A percentile compares a stretch with the other conserved stretches of the same genome.
Evolutionary conservation across 2,113 vertebrate genomes (phyloP).

Genomic region (Lipophrys pholis): DNA sequence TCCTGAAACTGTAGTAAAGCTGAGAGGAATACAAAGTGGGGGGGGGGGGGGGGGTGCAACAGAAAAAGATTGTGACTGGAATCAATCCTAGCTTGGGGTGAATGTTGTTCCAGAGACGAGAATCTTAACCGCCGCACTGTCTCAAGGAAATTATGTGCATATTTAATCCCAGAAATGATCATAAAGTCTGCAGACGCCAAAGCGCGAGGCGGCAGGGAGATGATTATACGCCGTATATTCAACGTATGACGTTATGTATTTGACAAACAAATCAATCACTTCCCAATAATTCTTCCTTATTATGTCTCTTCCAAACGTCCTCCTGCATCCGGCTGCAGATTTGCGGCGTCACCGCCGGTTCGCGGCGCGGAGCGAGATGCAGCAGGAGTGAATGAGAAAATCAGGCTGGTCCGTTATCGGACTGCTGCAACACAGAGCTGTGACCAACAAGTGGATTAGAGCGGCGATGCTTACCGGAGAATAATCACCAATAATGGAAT

Average conservation of each 20-base stretch:
- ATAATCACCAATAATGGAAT: constrained; percentile 75
- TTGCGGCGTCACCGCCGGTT: constrained; percentile 20
- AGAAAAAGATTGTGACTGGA: constrained; percentile 62
- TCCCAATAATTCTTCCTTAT: constrained; percentile 17
- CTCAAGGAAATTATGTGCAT: constrained; percentile 66
- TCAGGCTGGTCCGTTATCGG: constrained; percentile 58
- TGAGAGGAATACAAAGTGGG: constrained; percentile 75
- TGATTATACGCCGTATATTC: constrained; percentile 21
- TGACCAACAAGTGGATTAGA: constrained; percentile 73
- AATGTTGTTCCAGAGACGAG: constrained; percentile 63
- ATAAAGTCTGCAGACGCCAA: constrained; percentile 30
- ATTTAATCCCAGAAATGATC: constrained; percentile 54
- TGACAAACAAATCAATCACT: constrained; percentile 3
- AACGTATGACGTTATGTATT: constrained; percentile 10
- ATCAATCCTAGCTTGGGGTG: constrained; percentile 70
- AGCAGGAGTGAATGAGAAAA: constrained; percentile 51
- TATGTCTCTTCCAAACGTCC: constrained; percentile 31
- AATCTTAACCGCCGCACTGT: constrained; percentile 53
- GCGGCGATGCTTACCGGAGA: constrained; percentile 65
- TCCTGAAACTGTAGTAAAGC: constrained; percentile 64
- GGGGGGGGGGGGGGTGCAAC: constrained; percentile 63
- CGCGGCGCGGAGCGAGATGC: constrained; percentile 21
- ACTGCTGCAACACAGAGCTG: constrained; percentile 65
- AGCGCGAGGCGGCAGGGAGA: not conserved
- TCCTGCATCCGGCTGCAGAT: constrained; percentile 13